Percentiles rank a stretch among this genome's conserved stretches.
phyloP scores from a whole-genome alignment of 1,140 invertebrate species.

The Bombus terrestris region DNA sequence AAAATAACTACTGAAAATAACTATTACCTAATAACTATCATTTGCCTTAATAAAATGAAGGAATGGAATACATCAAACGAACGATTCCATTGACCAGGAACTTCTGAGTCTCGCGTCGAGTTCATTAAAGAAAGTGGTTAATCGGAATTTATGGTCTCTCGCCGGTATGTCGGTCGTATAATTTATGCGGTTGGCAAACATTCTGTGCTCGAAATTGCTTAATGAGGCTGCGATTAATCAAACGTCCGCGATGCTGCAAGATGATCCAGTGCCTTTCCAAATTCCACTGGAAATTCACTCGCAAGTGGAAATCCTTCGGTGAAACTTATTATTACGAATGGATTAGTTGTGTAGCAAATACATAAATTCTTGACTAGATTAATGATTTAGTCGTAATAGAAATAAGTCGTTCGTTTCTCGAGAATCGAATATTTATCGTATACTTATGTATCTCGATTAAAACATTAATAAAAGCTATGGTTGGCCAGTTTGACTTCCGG shows the following conservation, averaged over 20 bases:
- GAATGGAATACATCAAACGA: not conserved
- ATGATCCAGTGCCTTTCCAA: slow-evolving; percentile 4
- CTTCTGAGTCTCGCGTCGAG: not conserved
- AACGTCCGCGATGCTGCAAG: slow-evolving; percentile 1
- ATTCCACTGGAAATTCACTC: slow-evolving; percentile 1
- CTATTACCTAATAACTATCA: too few relatives aligned
- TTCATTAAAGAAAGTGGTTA: slow-evolving; percentile 39
- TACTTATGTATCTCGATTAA: too few relatives aligned
- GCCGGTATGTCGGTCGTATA: slow-evolving; percentile 10
- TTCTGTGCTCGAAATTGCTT: slow-evolving; percentile 25
- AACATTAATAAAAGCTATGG: too few relatives aligned
- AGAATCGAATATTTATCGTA: too few relatives aligned
- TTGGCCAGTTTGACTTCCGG: too few relatives aligned
- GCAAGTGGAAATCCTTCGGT: not conserved
- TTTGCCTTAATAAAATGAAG: not conserved
- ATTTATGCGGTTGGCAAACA: slow-evolving; percentile 25
- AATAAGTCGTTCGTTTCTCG: too few relatives aligned
- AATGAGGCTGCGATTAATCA: slow-evolving; percentile 41
- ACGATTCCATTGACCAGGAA: not conserved
- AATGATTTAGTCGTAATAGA: not conserved
- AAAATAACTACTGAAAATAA: too few relatives aligned
- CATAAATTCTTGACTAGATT: not conserved
- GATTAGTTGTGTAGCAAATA: not conserved
- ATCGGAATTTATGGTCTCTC: slow-evolving; percentile 22
- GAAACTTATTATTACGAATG: slow-evolving; percentile 1